These are phyloP conservation scores for fruit fly (Drosophila melanogaster) DNA, from an alignment of 1,140 invertebrate species.

Conservation along the genomic window Release_6_plus_ISO1_MT NT_033779.5:14221001-14221500, in stretches of 20 bases:
- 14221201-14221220: constrained; percentile 68
- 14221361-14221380: constrained; percentile 8
- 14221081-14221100: constrained; percentile 61
- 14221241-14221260: constrained; percentile 60
- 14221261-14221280: constrained; percentile 26
- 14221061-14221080: constrained; percentile 42
- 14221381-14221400: background rate
- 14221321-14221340: constrained; percentile 28
- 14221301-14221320: constrained; percentile 17
- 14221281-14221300: constrained; percentile 50
- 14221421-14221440: background rate
- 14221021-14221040: background rate
- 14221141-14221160: constrained; percentile 70
- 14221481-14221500: background rate
- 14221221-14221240: constrained; percentile 66
- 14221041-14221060: background rate
- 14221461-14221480: background rate
- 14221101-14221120: constrained; percentile 59
- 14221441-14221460: background rate
- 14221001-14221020: constrained; percentile 1
- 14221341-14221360: constrained; percentile 58
- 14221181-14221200: constrained; percentile 37
- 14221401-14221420: background rate
- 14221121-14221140: constrained; percentile 62
- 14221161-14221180: constrained; percentile 45